These are phyloP conservation scores for Phocides pigmalion DNA, from an alignment of 1,140 invertebrate species.

Conservation along the genomic window DNA sequence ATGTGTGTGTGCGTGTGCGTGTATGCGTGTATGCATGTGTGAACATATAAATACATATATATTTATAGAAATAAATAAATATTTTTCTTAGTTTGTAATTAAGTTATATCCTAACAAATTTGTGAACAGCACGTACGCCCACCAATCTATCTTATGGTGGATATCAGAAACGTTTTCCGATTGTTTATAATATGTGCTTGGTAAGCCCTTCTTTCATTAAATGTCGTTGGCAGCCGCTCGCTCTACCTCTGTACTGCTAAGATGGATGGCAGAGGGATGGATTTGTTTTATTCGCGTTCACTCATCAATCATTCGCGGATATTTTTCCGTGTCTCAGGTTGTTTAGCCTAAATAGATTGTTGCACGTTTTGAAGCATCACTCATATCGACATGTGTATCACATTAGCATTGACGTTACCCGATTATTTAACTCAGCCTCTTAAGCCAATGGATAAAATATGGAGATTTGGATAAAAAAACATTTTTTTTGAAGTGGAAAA, in stretches of 20 bases:
- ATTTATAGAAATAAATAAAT: no score
- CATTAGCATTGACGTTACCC: slow-evolving; percentile 55
- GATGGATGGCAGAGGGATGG: slow-evolving; percentile 78
- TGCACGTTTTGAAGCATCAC: slow-evolving; percentile 63
- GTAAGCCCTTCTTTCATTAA: slow-evolving; percentile 82
- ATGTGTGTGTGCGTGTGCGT: no score
- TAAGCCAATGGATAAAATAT: no score
- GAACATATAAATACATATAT: no score
- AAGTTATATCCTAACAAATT: neutral
- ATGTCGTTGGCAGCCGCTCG: slow-evolving; percentile 66
- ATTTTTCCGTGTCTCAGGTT: slow-evolving; percentile 82
- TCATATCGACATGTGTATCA: slow-evolving; percentile 71
- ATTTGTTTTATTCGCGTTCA: slow-evolving; percentile 80
- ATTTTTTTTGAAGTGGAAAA: no score
- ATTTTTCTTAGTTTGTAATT: neutral
- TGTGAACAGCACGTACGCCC: neutral
- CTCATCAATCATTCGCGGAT: slow-evolving; percentile 82
- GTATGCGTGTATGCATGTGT: no score
- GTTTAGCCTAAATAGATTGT: slow-evolving; percentile 81
- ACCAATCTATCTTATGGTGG: slow-evolving; percentile 65
- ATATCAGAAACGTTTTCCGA: slow-evolving; percentile 74
- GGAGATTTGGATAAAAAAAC: no score
- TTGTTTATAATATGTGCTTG: slow-evolving; percentile 78
- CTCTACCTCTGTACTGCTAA: slow-evolving; percentile 60
- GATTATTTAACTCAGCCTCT: slow-evolving; percentile 5